These are phyloP conservation scores for Octomys mimax DNA, from an alignment of 2,797 vertebrate genomes.

Conservation along the genomic window DNA sequence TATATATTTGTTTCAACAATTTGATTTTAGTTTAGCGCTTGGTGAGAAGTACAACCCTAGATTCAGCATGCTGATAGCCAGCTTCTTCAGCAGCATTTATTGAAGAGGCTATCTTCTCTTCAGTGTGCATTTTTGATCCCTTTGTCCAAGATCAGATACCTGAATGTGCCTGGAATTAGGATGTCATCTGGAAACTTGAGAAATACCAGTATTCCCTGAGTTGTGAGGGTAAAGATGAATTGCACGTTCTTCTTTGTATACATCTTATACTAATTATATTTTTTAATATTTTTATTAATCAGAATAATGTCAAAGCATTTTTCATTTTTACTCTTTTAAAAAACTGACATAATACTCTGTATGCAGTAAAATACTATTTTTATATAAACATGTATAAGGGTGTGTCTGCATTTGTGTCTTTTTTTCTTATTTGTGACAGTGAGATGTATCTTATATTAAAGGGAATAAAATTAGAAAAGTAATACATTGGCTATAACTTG, in stretches of 20 bases:
- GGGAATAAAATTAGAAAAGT: background rate
- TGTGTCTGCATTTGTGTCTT: background rate
- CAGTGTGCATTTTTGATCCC: background rate
- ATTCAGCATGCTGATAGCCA: background rate
- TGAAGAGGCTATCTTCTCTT: background rate
- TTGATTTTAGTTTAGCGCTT: no score
- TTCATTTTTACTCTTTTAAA: background rate
- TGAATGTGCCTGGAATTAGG: background rate
- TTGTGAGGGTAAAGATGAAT: background rate
- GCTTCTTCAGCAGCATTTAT: background rate
- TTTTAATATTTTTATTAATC: background rate
- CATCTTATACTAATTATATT: background rate
- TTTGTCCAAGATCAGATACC: background rate
- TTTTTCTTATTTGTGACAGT: background rate
- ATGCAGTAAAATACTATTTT: background rate
- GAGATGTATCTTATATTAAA: background rate
- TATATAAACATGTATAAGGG: background rate
- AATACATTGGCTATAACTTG: background rate
- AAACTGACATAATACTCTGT: background rate
- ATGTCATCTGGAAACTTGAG: background rate
- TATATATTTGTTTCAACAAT: no score
- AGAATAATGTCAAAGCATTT: background rate
- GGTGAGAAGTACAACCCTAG: no score
- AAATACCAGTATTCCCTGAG: background rate
- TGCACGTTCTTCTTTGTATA: background rate